phyloP scores from a whole-genome alignment of 2,113 vertebrate species.

The Atherinomorus stipes region DNA sequence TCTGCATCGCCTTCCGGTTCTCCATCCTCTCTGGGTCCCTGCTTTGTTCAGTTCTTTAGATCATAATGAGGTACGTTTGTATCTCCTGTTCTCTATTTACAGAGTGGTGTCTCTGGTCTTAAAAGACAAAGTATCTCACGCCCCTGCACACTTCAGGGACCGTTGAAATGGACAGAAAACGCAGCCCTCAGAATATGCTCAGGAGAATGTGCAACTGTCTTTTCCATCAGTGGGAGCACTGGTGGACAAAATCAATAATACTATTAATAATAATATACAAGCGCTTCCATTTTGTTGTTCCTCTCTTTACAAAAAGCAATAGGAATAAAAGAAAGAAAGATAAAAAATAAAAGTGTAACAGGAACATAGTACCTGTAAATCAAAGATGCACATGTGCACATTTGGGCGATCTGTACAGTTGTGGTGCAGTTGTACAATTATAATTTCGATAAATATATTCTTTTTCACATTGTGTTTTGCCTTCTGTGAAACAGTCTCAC shows the following conservation, averaged over 20 bases:
- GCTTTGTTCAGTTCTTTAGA: constrained; percentile 52
- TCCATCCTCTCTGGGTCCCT: constrained; percentile 40
- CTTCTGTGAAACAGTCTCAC: constrained; percentile 76
- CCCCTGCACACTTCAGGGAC: constrained; percentile 62
- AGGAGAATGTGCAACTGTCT: constrained; percentile 83
- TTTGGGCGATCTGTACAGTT: constrained; percentile 84
- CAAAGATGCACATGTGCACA: constrained; percentile 82
- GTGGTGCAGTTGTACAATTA: constrained; percentile 82
- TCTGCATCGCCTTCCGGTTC: constrained; percentile 53
- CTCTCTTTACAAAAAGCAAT: constrained; percentile 82
- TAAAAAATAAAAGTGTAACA: constrained; percentile 66
- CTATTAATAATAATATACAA: constrained; percentile 77
- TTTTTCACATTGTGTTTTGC: constrained; percentile 81
- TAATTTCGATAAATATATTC: constrained; percentile 82
- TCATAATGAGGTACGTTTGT: constrained; percentile 59
- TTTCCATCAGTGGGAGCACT: constrained; percentile 81
- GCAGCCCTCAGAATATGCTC: constrained; percentile 82
- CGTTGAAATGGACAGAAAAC: constrained; percentile 77
- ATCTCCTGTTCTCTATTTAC: constrained; percentile 67
- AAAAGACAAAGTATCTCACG: constrained; percentile 58
- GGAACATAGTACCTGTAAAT: constrained; percentile 80
- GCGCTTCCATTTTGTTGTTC: constrained; percentile 76
- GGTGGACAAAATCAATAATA: constrained; percentile 75
- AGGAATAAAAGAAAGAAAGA: constrained; percentile 70
- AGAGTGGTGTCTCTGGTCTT: constrained; percentile 61